A percentile compares a stretch with the other conserved stretches of the same genome.
Evolutionary conservation across 2,797 vertebrate genomes (phyloP).

Genomic region (Salarias fasciatus): DNA sequence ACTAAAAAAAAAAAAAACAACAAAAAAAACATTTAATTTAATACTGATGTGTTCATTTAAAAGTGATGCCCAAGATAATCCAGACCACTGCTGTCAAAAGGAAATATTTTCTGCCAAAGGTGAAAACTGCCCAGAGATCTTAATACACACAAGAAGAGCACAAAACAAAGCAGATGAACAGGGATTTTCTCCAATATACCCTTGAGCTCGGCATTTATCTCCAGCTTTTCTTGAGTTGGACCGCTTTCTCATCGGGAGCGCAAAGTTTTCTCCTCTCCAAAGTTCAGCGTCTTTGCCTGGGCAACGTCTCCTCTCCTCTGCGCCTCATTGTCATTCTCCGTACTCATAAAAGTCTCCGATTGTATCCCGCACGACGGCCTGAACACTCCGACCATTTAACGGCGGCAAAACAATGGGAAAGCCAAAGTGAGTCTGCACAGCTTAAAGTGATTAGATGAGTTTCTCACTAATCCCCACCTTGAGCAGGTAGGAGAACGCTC

Average conservation of each 20-base stretch:
- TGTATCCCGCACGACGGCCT: constrained; percentile 44
- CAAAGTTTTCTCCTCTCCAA: constrained; percentile 37
- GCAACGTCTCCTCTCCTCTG: constrained; percentile 13
- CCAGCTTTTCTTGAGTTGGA: constrained; percentile 34
- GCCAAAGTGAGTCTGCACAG: constrained; percentile 76
- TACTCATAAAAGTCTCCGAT: constrained; percentile 50
- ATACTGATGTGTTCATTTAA: no score
- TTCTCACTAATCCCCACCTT: constrained; percentile 80
- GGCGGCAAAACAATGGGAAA: constrained; percentile 73
- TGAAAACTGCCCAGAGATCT: no score
- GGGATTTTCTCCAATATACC: constrained; percentile 43
- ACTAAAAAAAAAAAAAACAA: no score
- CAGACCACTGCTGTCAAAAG: no score
- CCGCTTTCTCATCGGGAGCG: constrained; percentile 33
- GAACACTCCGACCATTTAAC: constrained; percentile 63
- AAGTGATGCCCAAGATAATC: no score
- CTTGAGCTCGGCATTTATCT: constrained; percentile 52
- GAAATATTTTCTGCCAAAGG: no score
- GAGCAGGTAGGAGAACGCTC: constrained; percentile 74
- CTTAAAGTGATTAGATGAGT: constrained; percentile 80
- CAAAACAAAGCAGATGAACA: constrained; percentile 28
- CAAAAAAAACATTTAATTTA: no score
- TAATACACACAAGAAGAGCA: not conserved
- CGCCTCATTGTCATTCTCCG: constrained; percentile 58
- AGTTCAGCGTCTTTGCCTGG: constrained; percentile 47